Evolutionary conservation across 2,797 vertebrate genomes (phyloP).

Genomic region (Lycodopsis pacificus): DNA sequence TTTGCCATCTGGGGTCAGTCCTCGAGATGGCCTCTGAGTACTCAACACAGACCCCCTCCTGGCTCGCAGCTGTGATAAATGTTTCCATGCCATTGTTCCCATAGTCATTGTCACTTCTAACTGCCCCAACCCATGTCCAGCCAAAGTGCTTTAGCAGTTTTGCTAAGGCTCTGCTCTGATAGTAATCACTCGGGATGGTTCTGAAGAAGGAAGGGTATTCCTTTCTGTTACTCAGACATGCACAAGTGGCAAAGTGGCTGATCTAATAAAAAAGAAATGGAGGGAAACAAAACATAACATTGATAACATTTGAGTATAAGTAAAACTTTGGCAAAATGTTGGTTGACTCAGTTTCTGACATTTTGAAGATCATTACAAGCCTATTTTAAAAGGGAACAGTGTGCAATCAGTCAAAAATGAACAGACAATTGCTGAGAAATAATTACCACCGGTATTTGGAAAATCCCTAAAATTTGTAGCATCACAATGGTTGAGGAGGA

Average conservation of each 20-base stretch:
- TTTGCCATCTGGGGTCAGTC: conserved; percentile 70
- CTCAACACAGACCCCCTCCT: conserved; percentile 83
- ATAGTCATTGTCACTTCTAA: conserved; percentile 84
- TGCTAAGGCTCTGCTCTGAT: conserved; percentile 83
- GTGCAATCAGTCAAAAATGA: background rate
- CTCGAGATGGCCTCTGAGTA: conserved; percentile 84
- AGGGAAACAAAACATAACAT: background rate
- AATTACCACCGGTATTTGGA: conserved; percentile 85
- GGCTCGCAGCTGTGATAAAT: conserved; percentile 77
- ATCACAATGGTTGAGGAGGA: conserved; percentile 84
- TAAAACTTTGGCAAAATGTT: background rate
- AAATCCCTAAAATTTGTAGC: conserved; percentile 77
- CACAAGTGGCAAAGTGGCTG: conserved; percentile 85
- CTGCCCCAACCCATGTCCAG: conserved; percentile 85
- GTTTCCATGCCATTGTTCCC: conserved; percentile 83
- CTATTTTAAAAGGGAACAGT: background rate
- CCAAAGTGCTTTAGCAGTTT: conserved; percentile 83
- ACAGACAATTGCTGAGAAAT: background rate
- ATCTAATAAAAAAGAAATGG: conserved; percentile 63
- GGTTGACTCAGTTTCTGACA: background rate
- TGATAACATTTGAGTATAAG: background rate
- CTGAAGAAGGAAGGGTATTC: conserved; percentile 84
- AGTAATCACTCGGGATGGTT: conserved; percentile 84
- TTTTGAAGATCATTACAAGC: background rate
- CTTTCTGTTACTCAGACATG: conserved; percentile 83